phyloP scores from a whole-genome alignment of 2,113 vertebrate genomes.

The Callospermophilus lateralis region DNA sequence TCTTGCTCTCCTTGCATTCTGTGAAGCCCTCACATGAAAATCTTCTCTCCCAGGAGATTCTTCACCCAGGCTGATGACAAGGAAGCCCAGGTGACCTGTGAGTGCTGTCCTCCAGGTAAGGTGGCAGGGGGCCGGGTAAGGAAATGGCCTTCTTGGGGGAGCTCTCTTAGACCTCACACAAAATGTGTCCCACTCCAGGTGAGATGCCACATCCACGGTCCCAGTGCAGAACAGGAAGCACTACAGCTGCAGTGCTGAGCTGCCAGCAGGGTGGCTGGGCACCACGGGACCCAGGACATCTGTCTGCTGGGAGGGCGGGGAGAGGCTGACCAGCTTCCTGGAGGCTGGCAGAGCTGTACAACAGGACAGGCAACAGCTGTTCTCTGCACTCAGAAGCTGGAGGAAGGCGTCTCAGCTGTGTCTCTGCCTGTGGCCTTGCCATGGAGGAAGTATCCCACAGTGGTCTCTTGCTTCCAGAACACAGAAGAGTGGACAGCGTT shows the following conservation, averaged over 20 bases:
- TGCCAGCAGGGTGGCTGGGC: background rate
- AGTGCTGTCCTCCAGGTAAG: fast-evolving
- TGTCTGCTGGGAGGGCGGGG: background rate
- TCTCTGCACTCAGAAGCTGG: background rate
- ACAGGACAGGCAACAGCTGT: background rate
- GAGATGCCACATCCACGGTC: background rate
- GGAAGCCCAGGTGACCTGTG: fast-evolving
- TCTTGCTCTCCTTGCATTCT: background rate
- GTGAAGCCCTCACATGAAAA: background rate
- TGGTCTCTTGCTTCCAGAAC: background rate
- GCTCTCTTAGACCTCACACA: background rate
- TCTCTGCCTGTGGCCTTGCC: background rate
- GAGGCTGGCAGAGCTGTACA: background rate
- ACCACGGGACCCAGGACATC: background rate
- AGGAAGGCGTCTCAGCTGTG: background rate
- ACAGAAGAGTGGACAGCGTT: background rate
- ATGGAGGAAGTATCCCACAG: background rate
- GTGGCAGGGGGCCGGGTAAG: background rate
- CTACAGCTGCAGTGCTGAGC: background rate
- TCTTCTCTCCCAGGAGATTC: background rate
- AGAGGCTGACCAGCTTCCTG: background rate
- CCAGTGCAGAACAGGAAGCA: background rate
- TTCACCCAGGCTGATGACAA: background rate
- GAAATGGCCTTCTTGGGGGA: background rate
- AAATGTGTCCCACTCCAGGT: background rate